Evolutionary conservation across 2,797 vertebrate species (phyloP).

Genomic region (Rhyacichthys aspro): DNA sequence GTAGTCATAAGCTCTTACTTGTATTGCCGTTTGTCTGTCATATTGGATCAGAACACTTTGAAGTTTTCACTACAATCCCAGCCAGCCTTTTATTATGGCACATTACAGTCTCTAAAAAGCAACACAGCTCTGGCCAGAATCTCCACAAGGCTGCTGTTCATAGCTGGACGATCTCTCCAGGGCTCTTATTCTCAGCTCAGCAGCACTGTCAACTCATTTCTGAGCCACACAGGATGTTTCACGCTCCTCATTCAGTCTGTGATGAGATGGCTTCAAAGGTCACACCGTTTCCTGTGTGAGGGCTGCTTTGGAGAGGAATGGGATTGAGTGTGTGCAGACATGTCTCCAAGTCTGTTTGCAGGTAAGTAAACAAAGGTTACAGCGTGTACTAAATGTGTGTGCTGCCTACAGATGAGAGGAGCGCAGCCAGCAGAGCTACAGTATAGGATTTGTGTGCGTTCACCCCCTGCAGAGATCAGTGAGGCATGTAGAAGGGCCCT

Average conservation of each 20-base stretch:
- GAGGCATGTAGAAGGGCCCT: conserved; percentile 53
- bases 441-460: conserved; percentile 35
- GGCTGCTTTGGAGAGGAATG: conserved; percentile 18
- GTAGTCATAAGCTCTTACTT: background rate
- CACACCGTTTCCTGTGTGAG: conserved; percentile 48
- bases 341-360: conserved; percentile 4
- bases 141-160: conserved; percentile 40
- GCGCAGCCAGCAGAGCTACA: conserved; percentile 33
- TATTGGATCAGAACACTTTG: background rate
- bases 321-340: background rate
- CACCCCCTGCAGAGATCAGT: conserved; percentile 61
- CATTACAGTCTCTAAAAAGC: conserved; percentile 29
- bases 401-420: conserved; percentile 15
- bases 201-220: conserved; percentile 62
- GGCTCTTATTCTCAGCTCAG: conserved; percentile 51
- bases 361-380: conserved; percentile 14
- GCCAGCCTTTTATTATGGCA: conserved; percentile 23
- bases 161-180: conserved; percentile 48
- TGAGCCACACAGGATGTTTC: conserved; percentile 62
- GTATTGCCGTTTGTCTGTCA: background rate
- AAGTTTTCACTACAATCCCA: background rate
- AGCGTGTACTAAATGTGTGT: background rate
- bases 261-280: conserved; percentile 69
- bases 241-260: conserved; percentile 51
- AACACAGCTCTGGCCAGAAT: conserved; percentile 27